Evolutionary conservation across 1,140 invertebrate genomes (phyloP), one percentile per base, ranked within the genome.

Genomic region (Sminthurides bifidus): DNA sequence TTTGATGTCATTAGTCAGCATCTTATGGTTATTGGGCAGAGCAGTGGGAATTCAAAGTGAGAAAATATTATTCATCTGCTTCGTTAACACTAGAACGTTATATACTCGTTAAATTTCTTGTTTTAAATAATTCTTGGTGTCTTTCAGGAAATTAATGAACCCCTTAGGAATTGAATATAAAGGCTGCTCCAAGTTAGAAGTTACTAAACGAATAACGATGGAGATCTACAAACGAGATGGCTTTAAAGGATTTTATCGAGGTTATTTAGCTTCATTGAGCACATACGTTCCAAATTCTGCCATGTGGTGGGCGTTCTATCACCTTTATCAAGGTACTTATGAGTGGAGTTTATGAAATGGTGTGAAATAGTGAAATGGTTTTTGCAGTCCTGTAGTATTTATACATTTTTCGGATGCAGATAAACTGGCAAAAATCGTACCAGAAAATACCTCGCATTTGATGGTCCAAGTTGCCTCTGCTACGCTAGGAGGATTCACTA

Each of bases 1-100:
- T 92, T 96, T 71, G 93, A 97, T 73, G 83, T 97, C 30, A 77
- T 97, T 29, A 92, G 90, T 66, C 93, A 98, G 67, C 93, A 97
- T 71, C 79, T 96, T 48, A 97, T 97, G 92, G 82, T 97, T 61
- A 75, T 95, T 23, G 90, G 90, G 1, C 66, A 66, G 48, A 38
- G 38, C 17, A 43, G 56, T 24, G 33, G 23, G n/a, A n/a, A n/a
- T n/a, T n/a, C n/a, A n/a, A n/a, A n/a, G 33, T 37, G 33, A 37
- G 17, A 12, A 12, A 37, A 12, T 37, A 37, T 37, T 37, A 37
- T 37, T 37, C n/a, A n/a, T n/a, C n/a, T n/a, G n/a, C n/a, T n/a
- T n/a, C n/a, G n/a, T n/a, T n/a, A n/a, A n/a, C n/a, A n/a, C n/a
- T n/a, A n/a, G n/a, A n/a, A n/a, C n/a, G n/a, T 8, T 35, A 10